Conservation (phyloP, 2,888 invertebrate species). For the Caenorhabditis sp. region DNA sequence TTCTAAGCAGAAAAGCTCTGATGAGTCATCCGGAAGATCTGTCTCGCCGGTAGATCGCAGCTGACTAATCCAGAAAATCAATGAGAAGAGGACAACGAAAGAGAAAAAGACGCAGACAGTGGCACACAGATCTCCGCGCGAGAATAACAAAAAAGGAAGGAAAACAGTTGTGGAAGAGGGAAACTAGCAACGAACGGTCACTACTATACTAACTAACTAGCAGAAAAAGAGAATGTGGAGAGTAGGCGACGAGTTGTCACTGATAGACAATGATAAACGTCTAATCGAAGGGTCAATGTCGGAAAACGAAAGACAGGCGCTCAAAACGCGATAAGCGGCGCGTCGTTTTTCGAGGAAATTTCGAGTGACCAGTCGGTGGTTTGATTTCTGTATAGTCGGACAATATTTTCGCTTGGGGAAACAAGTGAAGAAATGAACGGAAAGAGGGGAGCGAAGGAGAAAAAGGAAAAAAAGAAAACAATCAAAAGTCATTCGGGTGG, state of each 20-base stretch:
- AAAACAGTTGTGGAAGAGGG: not conserved
- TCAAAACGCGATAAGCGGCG: slow-evolving; percentile 22
- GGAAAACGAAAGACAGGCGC: slow-evolving; percentile 17
- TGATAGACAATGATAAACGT: slow-evolving; percentile 8
- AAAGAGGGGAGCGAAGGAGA: not conserved
- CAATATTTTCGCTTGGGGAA: no score
- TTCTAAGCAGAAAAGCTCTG: not conserved
- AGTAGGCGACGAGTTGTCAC: slow-evolving; percentile 37
- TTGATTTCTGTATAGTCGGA: slow-evolving; percentile 21
- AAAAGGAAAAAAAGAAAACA: no score
- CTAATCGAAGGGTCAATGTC: slow-evolving; percentile 27
- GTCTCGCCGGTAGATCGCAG: no score
- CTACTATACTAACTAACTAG: slow-evolving; percentile 23
- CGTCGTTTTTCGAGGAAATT: slow-evolving; percentile 21
- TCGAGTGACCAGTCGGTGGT: slow-evolving; percentile 20
- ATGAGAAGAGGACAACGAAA: not conserved
- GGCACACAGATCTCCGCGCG: not conserved
- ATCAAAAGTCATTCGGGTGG: no score
- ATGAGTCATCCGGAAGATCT: slow-evolving; percentile 4
- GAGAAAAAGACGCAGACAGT: not conserved
- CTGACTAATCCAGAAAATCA: slow-evolving; percentile 11
- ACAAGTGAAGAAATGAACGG: not conserved
- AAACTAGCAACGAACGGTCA: not conserved
- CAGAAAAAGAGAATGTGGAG: slow-evolving; percentile 2
- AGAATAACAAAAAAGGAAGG: not conserved